phyloP scores from a whole-genome alignment of 2,113 vertebrate genomes.

The Ahaetulla prasina region DNA sequence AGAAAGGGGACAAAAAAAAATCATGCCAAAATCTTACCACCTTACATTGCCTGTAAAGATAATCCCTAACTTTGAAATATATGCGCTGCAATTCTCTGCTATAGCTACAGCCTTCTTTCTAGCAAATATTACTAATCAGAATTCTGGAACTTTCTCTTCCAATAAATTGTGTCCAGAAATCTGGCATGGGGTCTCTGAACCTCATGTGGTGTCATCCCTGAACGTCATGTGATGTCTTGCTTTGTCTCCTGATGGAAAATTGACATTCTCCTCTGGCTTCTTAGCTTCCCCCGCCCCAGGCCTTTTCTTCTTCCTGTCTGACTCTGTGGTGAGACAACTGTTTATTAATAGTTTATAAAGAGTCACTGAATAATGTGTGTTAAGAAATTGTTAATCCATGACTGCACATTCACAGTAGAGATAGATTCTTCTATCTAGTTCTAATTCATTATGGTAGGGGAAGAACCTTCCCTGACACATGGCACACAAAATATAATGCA shows the following conservation, averaged over 20 bases:
- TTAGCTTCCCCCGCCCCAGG: neutral
- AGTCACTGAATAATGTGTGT: conserved; percentile 20
- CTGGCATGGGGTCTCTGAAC: neutral
- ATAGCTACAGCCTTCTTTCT: neutral
- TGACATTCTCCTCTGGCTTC: neutral
- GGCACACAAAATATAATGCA: neutral
- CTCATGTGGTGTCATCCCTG: neutral
- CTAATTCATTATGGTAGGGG: too few relatives aligned
- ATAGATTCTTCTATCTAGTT: neutral
- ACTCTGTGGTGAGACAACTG: neutral
- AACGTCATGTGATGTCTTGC: too few relatives aligned
- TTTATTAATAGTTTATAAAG: conserved; percentile 31
- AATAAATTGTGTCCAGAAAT: neutral
- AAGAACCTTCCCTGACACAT: neutral
- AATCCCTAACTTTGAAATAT: neutral
- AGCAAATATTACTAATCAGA: neutral
- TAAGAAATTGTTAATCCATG: conserved; percentile 17
- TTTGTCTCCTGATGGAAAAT: neutral
- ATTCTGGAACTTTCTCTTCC: neutral
- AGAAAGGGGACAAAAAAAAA: neutral
- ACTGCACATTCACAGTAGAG: neutral
- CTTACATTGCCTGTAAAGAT: neutral
- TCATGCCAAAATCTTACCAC: neutral
- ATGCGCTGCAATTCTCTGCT: neutral
- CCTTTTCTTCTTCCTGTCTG: neutral